Conservation (phyloP, 2,113 vertebrate genomes). For the Emberiza fucata region DNA sequence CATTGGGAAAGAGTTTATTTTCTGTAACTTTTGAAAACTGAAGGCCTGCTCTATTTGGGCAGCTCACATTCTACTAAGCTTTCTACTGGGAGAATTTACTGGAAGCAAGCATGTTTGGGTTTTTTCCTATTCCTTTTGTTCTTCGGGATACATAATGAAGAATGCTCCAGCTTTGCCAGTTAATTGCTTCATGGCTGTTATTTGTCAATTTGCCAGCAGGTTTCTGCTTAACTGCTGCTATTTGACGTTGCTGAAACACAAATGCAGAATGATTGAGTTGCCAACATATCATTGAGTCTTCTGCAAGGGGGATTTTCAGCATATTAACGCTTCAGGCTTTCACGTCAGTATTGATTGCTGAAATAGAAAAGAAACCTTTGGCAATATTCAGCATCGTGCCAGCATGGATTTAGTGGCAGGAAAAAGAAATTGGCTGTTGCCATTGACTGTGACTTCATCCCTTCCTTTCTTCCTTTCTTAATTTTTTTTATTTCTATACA, state of each 20-base stretch:
- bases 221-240: conserved; percentile 68
- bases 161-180: conserved; percentile 49
- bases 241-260: conserved; percentile 67
- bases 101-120: background rate
- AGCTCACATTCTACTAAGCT: background rate
- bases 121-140: conserved; percentile 19
- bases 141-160: conserved; percentile 31
- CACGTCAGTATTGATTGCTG: conserved; percentile 64
- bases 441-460: conserved; percentile 1
- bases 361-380: conserved; percentile 59
- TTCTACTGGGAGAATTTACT: conserved; percentile 2
- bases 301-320: conserved; percentile 45
- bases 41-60: background rate
- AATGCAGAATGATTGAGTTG: conserved; percentile 67
- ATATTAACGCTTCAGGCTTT: conserved; percentile 63
- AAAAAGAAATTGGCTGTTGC: conserved; percentile 19
- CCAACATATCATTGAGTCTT: conserved; percentile 64
- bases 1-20: background rate
- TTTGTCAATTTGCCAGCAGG: conserved; percentile 74
- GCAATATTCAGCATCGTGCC: conserved; percentile 26
- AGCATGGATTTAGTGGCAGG: conserved; percentile 25
- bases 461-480: background rate
- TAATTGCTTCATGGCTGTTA: conserved; percentile 66
- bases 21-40: background rate
- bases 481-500: background rate